phyloP scores from a whole-genome alignment of 2,797 vertebrate genomes.

The Pachyuromys duprasi region DNA sequence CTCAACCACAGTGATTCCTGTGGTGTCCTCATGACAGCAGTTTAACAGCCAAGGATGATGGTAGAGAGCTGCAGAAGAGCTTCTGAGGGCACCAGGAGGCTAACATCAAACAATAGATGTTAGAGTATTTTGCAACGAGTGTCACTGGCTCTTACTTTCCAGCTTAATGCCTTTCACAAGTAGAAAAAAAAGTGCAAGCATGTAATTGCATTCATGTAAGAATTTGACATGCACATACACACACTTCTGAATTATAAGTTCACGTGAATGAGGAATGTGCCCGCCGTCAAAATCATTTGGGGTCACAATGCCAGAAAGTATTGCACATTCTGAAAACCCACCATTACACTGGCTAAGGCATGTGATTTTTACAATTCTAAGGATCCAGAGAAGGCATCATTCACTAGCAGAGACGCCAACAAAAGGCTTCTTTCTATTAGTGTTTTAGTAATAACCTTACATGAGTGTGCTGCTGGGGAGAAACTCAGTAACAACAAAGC shows the following conservation, averaged over 20 bases:
- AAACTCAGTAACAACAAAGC: neutral
- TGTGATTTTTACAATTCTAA: neutral
- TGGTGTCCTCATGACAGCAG: neutral
- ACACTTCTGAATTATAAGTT: neutral
- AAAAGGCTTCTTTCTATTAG: neutral
- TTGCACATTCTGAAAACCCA: neutral
- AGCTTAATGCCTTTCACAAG: neutral
- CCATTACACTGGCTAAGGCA: neutral
- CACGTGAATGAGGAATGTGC: neutral
- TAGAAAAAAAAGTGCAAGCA: neutral
- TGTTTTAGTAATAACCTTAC: neutral
- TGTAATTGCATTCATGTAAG: neutral
- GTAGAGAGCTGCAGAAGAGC: neutral
- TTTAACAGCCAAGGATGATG: neutral
- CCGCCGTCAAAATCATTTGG: neutral
- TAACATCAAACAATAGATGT: neutral
- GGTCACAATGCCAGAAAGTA: neutral
- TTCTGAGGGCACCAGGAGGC: neutral
- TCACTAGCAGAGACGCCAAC: neutral
- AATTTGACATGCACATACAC: neutral
- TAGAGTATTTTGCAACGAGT: neutral
- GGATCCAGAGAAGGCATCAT: neutral
- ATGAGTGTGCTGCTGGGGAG: neutral
- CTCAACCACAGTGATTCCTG: neutral
- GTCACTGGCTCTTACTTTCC: neutral